Base-by-base conservation (phyloP, 2,888 invertebrate genomes). In the Beris chalybata region DNA sequence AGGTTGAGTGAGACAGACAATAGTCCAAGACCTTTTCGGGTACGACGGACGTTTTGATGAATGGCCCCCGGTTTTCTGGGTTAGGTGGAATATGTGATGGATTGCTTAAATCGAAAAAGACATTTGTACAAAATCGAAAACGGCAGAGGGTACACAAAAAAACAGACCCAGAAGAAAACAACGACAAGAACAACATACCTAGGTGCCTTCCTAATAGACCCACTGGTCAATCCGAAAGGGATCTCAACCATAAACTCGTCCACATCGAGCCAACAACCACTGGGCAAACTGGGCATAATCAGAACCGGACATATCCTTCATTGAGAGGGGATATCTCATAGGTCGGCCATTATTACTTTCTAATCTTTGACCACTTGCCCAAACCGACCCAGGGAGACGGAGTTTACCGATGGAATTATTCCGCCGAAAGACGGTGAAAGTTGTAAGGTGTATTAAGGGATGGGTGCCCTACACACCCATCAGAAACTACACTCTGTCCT, bases 311-410 rank as follows among this genome's bases (percentile, higher is more conserved):
- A 38, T 22, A 22, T 22, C 22, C 22, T 22, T 2, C 48, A 48
- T 48, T 38, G 29, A 29, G 53, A 53, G 30, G 22, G 67, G 67
- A 70, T 68, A 67, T 63, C 56, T 50, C 61, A 66, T 63, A 29
- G 32, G 67, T 65, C 69, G 66, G 68, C 71, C 71, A 72, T 71
- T 70, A 72, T 72, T 72, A 71, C 70, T 71, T 71, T 71, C 72
- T 72, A 72, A 72, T 72, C 72, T 72, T 70, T 45, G 67, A 67
- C 71, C 71, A 71, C 70, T 71, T 71, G 67, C 67, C 68, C 13
- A 48, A 22, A 13, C 5, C 48, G 38, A 9, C 5, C 38, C 5
- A 38, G 38, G 38, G 38, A 38, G 38, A 5, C 38, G 7, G n/a
- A n/a, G 3, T 38, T 38, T 22, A 22, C 38, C 38, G 5, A 7